Conservation (phyloP, 2,797 vertebrate genomes). For the Meda fulgida region DNA sequence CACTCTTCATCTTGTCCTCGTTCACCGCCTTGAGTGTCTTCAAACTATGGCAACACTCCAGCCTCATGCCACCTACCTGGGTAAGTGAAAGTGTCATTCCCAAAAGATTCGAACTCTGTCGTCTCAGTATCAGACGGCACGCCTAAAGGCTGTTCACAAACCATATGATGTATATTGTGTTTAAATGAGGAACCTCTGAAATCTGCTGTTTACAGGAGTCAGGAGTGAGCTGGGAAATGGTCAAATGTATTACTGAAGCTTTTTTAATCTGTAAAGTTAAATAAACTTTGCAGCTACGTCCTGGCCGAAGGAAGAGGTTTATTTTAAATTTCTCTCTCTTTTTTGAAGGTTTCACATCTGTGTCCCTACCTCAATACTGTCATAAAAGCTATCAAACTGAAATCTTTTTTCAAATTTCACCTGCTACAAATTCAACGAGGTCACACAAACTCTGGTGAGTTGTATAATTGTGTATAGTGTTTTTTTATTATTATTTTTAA, state of each 20-base stretch:
- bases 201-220: background rate
- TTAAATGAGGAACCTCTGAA: background rate
- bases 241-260: background rate
- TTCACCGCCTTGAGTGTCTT: slow-evolving; percentile 25
- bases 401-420: background rate
- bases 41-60: slow-evolving; percentile 28
- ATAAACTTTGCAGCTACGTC: background rate
- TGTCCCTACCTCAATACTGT: background rate
- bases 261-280: background rate
- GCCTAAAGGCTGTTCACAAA: slow-evolving; percentile 13
- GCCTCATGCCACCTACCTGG: slow-evolving; percentile 42
- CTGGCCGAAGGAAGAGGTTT: background rate
- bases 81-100: slow-evolving; percentile 13
- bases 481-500: no score
- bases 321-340: background rate
- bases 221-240: background rate
- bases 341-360: background rate
- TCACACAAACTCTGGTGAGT: background rate
- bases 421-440: background rate
- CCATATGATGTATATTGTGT: background rate
- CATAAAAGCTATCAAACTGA: background rate
- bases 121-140: background rate
- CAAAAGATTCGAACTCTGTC: background rate
- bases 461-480: no score
- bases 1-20: background rate